phyloP scores from a whole-genome alignment of 2,797 vertebrate genomes.

The Lagocephalus sceleratus region DNA sequence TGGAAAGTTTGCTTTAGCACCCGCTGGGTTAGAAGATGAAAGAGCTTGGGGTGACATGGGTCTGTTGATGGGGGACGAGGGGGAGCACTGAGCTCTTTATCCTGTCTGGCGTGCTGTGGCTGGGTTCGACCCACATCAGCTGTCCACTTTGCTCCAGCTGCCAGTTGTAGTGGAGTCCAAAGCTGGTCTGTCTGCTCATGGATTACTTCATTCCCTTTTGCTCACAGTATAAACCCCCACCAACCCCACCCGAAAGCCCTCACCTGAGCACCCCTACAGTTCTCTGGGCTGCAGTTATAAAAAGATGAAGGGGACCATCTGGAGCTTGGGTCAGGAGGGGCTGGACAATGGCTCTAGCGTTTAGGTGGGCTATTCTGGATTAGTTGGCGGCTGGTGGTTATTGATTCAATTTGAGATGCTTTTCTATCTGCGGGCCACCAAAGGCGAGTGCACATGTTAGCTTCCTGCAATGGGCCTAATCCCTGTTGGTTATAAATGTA shows the following conservation, averaged over 20 bases:
- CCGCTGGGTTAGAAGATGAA: conserved; percentile 75
- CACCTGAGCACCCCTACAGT: conserved; percentile 67
- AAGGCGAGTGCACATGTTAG: conserved; percentile 63
- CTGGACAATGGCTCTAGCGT: conserved; percentile 49
- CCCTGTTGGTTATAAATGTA: conserved; percentile 69
- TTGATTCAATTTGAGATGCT: conserved; percentile 79
- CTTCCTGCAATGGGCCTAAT: conserved; percentile 65
- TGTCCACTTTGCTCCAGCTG: conserved; percentile 68
- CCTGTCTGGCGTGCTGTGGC: conserved; percentile 74
- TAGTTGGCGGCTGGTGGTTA: conserved; percentile 71
- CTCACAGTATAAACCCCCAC: conserved; percentile 37
- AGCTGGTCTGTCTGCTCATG: conserved; percentile 77
- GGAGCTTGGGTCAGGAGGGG: conserved; percentile 31
- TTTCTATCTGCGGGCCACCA: conserved; percentile 70
- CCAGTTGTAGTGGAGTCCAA: conserved; percentile 62
- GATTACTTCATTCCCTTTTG: conserved; percentile 68
- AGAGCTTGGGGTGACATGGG: conserved; percentile 69
- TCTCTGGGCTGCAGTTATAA: conserved; percentile 68
- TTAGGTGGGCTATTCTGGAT: conserved; percentile 64
- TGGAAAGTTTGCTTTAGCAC: conserved; percentile 81
- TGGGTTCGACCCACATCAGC: conserved; percentile 67
- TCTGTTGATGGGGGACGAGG: conserved; percentile 43
- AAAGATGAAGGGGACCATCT: conserved; percentile 70
- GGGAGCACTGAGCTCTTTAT: conserved; percentile 71
- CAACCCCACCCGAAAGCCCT: conserved; percentile 47